Base-by-base conservation (phyloP, 1,140 invertebrate genomes). In the Mylabris phalerata region DNA sequence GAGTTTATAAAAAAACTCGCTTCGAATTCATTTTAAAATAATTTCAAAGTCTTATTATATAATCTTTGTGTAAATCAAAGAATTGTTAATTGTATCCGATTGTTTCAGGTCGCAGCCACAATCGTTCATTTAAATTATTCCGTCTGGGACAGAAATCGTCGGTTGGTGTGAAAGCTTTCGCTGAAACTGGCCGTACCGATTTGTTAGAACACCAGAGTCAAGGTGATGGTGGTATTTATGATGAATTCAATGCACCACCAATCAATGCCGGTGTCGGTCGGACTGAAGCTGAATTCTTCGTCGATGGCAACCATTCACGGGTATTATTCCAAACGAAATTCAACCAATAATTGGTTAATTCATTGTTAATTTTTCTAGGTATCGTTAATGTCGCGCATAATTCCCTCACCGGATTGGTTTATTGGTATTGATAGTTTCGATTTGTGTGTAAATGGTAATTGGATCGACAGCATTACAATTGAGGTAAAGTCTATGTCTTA, bases 381-480 rank as follows among this genome's bases (percentile, higher is more conserved):
- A 49, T 93, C 91, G 32, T 78, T 93, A 67, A 89, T 93, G 80
- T 83, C 87, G 4, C 80, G 89, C 62, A 90, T 95, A 75, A 84
- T 93, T 59, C 96, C 96, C 10, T 97, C 93, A 38, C 96, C 96
- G 0, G 95, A 99, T 79, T 99, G 96, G 96, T 98, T 96, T 75
- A 85, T 98, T 43, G 96, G 96, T 45, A 83, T 98, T n/a, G 92
- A 94, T 74, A 89, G 87, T 56, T 88, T 96, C 67, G 78, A 85
- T 71, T 82, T 99, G 2, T 98, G 96, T 74, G 85, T 90, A 9
- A 90, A 97, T 70, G 95, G 93, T 57, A 93, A 92, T 61, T 98
- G 96, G 95, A 79, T 93, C 41, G 92, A 96, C 71, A 89, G 88
- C 46, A 86, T 95, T 49, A 92, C 89, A 26, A 88, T 98, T 49